Evolutionary conservation across 2,888 invertebrate species (phyloP).

Genomic region (Melinaea marsaeus): DNA sequence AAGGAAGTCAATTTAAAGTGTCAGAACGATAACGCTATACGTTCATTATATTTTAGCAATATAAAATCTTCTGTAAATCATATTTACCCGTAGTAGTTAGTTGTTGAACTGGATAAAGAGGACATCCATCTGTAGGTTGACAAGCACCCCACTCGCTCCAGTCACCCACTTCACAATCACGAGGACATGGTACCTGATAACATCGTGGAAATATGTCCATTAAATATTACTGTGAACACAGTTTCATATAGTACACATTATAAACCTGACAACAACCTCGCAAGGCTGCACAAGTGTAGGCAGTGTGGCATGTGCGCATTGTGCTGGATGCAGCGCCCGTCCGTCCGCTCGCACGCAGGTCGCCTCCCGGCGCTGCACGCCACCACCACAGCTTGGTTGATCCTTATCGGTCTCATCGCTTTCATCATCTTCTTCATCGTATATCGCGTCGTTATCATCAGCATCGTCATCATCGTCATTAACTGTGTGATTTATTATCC

Average conservation of each 20-base stretch:
- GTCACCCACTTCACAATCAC: conserved; percentile 79
- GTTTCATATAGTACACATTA: background rate
- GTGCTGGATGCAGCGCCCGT: conserved; percentile 62
- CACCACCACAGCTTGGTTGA: conserved; percentile 75
- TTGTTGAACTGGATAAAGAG: conserved; percentile 70
- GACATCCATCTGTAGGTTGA: conserved; percentile 75
- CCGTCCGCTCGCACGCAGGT: conserved; percentile 75
- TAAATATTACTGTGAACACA: background rate
- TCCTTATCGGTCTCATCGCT: conserved; percentile 45
- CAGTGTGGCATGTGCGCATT: conserved; percentile 72
- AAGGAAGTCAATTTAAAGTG: background rate
- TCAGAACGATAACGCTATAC: background rate
- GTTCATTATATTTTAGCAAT: background rate
- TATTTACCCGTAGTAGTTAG: conserved; percentile 66
- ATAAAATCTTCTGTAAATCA: no score
- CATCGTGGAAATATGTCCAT: background rate
- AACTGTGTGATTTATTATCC: conserved; percentile 13
- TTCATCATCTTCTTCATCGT: conserved; percentile 55
- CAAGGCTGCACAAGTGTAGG: conserved; percentile 77
- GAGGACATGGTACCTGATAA: conserved; percentile 75
- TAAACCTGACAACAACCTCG: conserved; percentile 47
- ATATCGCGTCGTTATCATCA: conserved; percentile 60
- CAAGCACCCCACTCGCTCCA: conserved; percentile 82
- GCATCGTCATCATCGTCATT: conserved; percentile 53
- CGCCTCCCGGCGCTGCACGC: conserved; percentile 76